Conservation (phyloP, 2,113 vertebrate genomes). For the Salvelinus alpinus region DNA sequence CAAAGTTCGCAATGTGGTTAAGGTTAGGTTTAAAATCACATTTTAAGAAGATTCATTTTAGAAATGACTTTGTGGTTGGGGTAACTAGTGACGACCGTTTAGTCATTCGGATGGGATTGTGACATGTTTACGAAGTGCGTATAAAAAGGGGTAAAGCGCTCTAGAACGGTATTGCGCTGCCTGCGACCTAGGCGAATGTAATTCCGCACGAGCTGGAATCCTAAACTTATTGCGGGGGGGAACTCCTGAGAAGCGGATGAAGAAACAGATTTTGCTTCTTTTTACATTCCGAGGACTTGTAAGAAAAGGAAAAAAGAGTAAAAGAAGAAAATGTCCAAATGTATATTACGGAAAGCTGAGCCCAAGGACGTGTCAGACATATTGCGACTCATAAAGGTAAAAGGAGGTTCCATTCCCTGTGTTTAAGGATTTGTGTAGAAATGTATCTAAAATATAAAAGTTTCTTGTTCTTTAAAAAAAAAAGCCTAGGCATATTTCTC, state of each 20-base stretch:
- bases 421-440: background rate
- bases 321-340: conserved; percentile 93
- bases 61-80: too few species aligned
- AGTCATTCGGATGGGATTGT: background rate
- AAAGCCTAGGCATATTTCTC: too few species aligned
- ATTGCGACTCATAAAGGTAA: conserved; percentile 93
- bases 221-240: conserved; percentile 76
- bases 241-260: conserved; percentile 91
- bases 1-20: too few species aligned
- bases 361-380: conserved; percentile 87
- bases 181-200: conserved; percentile 17
- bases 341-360: conserved; percentile 84
- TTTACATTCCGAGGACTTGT: conserved; percentile 91
- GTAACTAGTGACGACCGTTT: background rate
- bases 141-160: background rate
- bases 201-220: conserved; percentile 69
- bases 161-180: background rate
- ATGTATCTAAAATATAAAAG: too few species aligned
- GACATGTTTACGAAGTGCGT: background rate
- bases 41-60: too few species aligned
- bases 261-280: conserved; percentile 90
- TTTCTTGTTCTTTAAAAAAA: too few species aligned
- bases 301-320: conserved; percentile 88
- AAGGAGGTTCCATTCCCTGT: background rate
- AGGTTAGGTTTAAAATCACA: too few species aligned